Base-by-base conservation (phyloP, 64 coral and sea anemone genomes). In the Montipora capricornis region DNA sequence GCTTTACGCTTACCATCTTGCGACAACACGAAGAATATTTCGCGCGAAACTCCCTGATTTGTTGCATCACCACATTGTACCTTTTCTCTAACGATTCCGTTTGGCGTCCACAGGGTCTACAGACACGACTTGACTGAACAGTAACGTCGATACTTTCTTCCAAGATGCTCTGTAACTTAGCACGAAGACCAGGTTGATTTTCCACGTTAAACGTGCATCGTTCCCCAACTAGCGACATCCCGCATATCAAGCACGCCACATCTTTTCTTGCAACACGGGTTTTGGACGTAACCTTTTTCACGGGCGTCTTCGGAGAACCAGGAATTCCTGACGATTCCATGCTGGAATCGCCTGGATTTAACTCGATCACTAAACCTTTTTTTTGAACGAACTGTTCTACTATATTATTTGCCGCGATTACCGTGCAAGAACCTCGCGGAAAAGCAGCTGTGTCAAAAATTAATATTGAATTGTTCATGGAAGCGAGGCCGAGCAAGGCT, bases 61-160 rank as follows among this genome's bases (percentile, higher is more conserved):
- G 14, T 70, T 70, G 68, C 68, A 70, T 70, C 68, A 70, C 68
- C 68, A 70, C 68, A 17, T 70, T 70, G 68, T 70, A 70, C 68
- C 68, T 59, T 59, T 59, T 59, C 7, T 59, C 57, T 59, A 59
- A 59, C 57, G 57, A 59, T 59, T 59, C 57, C 57, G 57, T 59
- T 37, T 37, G 29, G 29, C 29, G 29, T 37, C 29, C 29, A 37
- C 29, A 37, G 29, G 29, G 29, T 37, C 29, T 37, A 37, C 29
- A 37, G 29, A 37, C 29, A 37, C 29, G 29, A 37, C 29, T 37
- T 37, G 29, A 37, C 29, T 37, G 29, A 37, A 37, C 29, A 37
- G 29, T 37, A 37, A 37, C 29, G 67, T 70, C 67, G 14, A 70
- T 70, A 70, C 8, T 70, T 15, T 70, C 67, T 70, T 69, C 67